These are phyloP conservation scores for Coracias cyanogaster DNA, from an alignment of 2,797 vertebrate genomes.

Conservation along the genomic window DNA sequence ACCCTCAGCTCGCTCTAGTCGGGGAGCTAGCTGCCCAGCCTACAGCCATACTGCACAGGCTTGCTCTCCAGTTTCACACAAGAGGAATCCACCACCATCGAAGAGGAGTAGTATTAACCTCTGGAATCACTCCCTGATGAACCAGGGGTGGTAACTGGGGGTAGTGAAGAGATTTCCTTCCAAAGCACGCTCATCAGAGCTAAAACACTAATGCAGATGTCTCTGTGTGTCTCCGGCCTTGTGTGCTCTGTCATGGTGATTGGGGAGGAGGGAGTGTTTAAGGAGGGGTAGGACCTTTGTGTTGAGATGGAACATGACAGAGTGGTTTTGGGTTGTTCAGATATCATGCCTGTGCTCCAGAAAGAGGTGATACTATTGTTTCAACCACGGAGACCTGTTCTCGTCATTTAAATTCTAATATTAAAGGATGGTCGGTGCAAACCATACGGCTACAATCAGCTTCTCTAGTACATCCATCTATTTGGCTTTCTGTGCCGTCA, in stretches of 20 bases:
- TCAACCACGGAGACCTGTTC: not conserved
- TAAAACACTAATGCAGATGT: not conserved
- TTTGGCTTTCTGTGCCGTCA: not conserved
- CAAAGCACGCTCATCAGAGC: not conserved
- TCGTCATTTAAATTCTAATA: not conserved
- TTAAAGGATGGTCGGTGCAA: not conserved
- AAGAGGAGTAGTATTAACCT: not conserved
- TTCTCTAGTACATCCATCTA: not conserved
- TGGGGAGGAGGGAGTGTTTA: not conserved
- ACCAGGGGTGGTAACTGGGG: not conserved
- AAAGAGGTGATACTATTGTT: not conserved
- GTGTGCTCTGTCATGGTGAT: not conserved
- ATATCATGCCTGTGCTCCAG: not conserved
- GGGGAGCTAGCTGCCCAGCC: not conserved
- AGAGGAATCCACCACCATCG: not conserved
- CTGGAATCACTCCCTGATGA: not conserved
- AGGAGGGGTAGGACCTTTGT: not conserved
- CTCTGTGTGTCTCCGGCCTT: not conserved
- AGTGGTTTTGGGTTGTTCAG: accelerated
- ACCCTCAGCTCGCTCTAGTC: not conserved
- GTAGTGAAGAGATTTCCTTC: not conserved
- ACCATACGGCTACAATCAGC: not conserved
- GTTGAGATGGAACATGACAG: not conserved
- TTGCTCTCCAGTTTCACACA: not conserved
- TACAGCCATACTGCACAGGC: accelerated